Conservation (phyloP, 2,113 vertebrate species). For the Epinephelus fuscoguttatus region DNA sequence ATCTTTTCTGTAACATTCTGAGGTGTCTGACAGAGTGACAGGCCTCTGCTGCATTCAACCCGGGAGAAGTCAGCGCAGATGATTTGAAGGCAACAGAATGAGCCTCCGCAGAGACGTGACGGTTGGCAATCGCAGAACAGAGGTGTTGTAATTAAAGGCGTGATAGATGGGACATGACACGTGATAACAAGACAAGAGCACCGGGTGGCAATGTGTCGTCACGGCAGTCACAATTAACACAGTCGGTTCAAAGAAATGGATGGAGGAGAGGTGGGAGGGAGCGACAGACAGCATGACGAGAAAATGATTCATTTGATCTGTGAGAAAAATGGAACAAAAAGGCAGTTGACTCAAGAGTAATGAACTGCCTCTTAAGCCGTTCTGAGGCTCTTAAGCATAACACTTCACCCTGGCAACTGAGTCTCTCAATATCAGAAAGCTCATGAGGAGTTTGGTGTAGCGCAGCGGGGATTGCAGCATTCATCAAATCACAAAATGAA, state of each 20-base stretch:
- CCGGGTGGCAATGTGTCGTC: constrained; percentile 56
- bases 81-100: constrained; percentile 43
- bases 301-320: not conserved
- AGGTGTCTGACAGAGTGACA: constrained; percentile 27
- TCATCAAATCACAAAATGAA: constrained; percentile 52
- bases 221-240: constrained; percentile 63
- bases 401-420: constrained; percentile 39
- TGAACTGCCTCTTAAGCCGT: not conserved
- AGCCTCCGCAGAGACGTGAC: constrained; percentile 44
- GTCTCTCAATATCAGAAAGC: constrained; percentile 35
- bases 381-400: constrained; percentile 26
- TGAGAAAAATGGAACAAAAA: not conserved
- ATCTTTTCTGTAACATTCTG: not conserved
- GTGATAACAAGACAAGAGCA: constrained; percentile 62
- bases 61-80: constrained; percentile 11
- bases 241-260: constrained; percentile 48
- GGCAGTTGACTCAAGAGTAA: constrained; percentile 9
- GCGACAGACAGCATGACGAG: not conserved
- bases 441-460: constrained; percentile 37
- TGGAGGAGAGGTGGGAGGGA: constrained; percentile 1
- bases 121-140: constrained; percentile 31
- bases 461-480: constrained; percentile 12
- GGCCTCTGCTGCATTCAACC: constrained; percentile 8
- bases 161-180: constrained; percentile 68
- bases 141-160: constrained; percentile 68